Evolutionary conservation across 2,113 vertebrate genomes (phyloP).

Genomic region (mouse (Mus musculus)): GRCm39 chr14:115831001-115831500

Average conservation of each 20-base stretch:
- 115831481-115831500: too few relatives aligned
- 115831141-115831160: conserved; percentile 87
- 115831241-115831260: not conserved
- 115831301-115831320: conserved; percentile 1
- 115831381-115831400: not conserved
- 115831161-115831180: conserved; percentile 80
- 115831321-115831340: not conserved
- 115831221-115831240: not conserved
- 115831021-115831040: conserved; percentile 87
- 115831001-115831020: conserved; percentile 88
- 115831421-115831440: not conserved
- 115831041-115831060: conserved; percentile 91
- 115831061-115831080: conserved; percentile 90
- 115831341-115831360: conserved; percentile 50
- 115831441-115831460: too few relatives aligned
- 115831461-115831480: too few relatives aligned
- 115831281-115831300: conserved; percentile 61
- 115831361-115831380: not conserved
- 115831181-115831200: conserved; percentile 78
- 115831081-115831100: conserved; percentile 90
- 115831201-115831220: conserved; percentile 18
- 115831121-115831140: conserved; percentile 88
- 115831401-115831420: not conserved
- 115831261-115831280: conserved; percentile 53
- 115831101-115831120: conserved; percentile 89